Evolutionary conservation across 1,140 invertebrate genomes (phyloP), one percentile per base, ranked within the genome.

Genomic region (Protaetia brevitarsis): DNA sequence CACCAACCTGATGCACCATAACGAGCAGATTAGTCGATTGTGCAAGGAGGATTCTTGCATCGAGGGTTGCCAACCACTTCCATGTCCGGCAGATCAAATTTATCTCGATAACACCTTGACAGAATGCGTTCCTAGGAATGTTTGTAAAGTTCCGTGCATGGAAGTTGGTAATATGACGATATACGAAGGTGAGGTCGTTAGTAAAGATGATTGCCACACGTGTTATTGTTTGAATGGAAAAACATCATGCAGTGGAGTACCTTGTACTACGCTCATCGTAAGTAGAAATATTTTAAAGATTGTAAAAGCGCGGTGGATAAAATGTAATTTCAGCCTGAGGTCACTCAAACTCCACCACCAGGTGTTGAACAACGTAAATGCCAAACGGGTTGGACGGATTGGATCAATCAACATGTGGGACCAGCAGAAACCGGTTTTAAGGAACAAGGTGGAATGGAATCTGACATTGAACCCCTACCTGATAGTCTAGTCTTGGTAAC

Each of bases 181-280:
- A 70, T 87, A 88, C 63, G 92, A 95, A 78, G 92, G 92, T 5
- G 92, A 94, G 74, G 67, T 88, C 16, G 84, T 93, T 0, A 84
- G 86, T 63, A 83, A 87, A 64, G 89, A 93, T 74, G 83, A 81
- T 0, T 95, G 92, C 76, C 89, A 93, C 70, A 87, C 84, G 0
- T 94, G 92, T 71, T 85, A 83, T 64, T 93, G 91, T 68, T 88
- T 86, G 6, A 82, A 86, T 64, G 85, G 87, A 1, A 82, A 86
- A 64, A 83, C 85, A 69, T 80, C 86, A 0, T 93, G 91, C 70
- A 85, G 83, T 66, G 90, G 91, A 11, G 82, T 85, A 45, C 87
- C 89, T 7, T 91, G 89, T 70, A 76, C 77, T 13, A 80, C 71
- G 67, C n/a, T 28, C 6, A 41, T 27, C 6, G 68, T 66, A 67